These are phyloP conservation scores for Callocephalon fimbriatum DNA, from an alignment of 2,113 vertebrate genomes.

Conservation along the genomic window DNA sequence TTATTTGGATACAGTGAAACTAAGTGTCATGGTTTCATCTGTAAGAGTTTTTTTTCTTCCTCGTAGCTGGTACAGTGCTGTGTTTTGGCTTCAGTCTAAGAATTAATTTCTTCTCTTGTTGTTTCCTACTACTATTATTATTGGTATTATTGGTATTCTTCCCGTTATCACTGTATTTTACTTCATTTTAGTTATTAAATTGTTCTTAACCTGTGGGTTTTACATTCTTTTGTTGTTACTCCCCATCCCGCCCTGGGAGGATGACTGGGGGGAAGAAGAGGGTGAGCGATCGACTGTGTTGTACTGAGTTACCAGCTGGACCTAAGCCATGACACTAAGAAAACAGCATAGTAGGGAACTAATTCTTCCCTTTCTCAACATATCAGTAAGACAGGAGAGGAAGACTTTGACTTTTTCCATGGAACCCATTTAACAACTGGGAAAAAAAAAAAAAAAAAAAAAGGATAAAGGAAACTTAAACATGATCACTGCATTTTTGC, in stretches of 20 bases:
- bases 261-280: neutral
- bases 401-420: neutral
- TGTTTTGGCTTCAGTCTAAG: neutral
- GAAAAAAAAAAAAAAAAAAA: neutral
- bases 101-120: neutral
- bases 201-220: neutral
- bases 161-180: neutral
- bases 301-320: neutral
- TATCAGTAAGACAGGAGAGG: neutral
- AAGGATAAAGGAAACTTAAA: neutral
- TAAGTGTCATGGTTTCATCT: neutral
- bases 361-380: neutral
- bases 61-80: neutral
- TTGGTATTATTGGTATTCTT: neutral
- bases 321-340: neutral
- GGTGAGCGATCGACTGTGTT: neutral
- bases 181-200: neutral
- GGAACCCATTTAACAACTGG: neutral
- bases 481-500: neutral
- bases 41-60: neutral
- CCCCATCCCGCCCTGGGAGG: neutral
- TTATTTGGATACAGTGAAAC: neutral
- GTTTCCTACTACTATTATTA: neutral
- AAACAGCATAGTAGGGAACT: neutral
- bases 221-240: neutral